These are phyloP conservation scores for Dipodomys spectabilis DNA, from an alignment of 2,113 vertebrate species.

Conservation along the genomic window DNA sequence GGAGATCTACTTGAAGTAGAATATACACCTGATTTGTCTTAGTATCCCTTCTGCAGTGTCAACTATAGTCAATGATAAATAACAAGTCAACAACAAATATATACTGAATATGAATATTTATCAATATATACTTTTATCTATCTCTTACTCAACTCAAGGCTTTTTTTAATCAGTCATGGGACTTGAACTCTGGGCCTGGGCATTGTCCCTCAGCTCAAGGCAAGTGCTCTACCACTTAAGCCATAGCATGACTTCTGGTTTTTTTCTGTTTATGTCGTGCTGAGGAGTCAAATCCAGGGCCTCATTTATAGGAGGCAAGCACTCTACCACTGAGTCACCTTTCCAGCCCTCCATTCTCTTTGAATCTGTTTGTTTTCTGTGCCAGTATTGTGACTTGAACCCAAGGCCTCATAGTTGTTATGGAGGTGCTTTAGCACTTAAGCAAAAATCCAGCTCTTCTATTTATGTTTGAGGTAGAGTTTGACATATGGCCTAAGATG, in stretches of 20 bases:
- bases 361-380: too few species aligned
- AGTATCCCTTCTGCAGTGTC: background rate
- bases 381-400: too few species aligned
- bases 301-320: too few species aligned
- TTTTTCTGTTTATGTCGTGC: too few species aligned
- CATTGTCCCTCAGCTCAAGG: too few species aligned
- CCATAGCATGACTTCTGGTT: too few species aligned
- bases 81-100: background rate
- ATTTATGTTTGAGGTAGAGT: too few species aligned
- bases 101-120: background rate
- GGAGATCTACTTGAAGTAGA: background rate
- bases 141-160: conserved; percentile 9
- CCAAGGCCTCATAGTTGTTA: background rate
- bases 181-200: background rate
- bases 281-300: too few species aligned
- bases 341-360: background rate
- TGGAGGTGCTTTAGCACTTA: background rate
- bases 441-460: background rate
- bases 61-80: background rate
- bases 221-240: too few species aligned
- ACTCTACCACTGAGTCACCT: too few species aligned
- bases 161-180: background rate
- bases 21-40: background rate
- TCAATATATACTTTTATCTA: background rate
- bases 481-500: too few species aligned